These are phyloP conservation scores for Aphidius ervi DNA, from an alignment of 1,140 invertebrate genomes.

Conservation along the genomic window DNA sequence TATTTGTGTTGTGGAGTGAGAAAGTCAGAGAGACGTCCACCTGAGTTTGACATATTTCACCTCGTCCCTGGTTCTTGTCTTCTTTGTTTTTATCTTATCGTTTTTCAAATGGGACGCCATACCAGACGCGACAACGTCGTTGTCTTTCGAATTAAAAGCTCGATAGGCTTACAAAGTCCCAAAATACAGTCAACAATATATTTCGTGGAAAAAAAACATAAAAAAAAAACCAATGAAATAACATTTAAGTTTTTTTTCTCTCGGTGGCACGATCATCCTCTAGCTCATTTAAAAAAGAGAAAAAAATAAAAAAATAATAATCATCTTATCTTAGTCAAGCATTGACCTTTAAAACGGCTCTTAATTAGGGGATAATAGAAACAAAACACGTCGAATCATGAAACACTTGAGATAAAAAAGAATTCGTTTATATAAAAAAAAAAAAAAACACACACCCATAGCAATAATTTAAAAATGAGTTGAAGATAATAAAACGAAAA, in stretches of 20 bases:
- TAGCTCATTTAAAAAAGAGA: too few relatives aligned
- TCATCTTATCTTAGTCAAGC: slow-evolving; percentile 18
- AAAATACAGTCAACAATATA: not conserved
- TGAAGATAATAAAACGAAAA: not conserved
- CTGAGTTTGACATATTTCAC: slow-evolving; percentile 25
- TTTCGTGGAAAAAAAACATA: slow-evolving; percentile 21
- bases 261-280: not conserved
- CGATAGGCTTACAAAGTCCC: slow-evolving; percentile 20
- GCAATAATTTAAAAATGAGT: slow-evolving; percentile 5
- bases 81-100: slow-evolving; percentile 25
- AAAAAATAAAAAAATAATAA: too few relatives aligned
- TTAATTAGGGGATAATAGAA: slow-evolving; percentile 51
- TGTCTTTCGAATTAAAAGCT: slow-evolving; percentile 24
- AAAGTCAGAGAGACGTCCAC: slow-evolving; percentile 17
- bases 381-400: slow-evolving; percentile 48
- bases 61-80: slow-evolving; percentile 20
- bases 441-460: not conserved
- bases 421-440: not conserved
- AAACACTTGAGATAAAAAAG: slow-evolving; percentile 44
- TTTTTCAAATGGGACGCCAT: not conserved
- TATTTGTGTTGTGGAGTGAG: slow-evolving; percentile 9
- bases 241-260: not conserved
- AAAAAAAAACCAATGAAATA: not conserved
- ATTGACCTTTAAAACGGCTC: slow-evolving; percentile 40
- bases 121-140: slow-evolving; percentile 18